A percentile compares a stretch with the other conserved stretches of the same genome.
Conservation (phyloP, 2,113 vertebrate genomes). For the Oceanites oceanicus region DNA sequence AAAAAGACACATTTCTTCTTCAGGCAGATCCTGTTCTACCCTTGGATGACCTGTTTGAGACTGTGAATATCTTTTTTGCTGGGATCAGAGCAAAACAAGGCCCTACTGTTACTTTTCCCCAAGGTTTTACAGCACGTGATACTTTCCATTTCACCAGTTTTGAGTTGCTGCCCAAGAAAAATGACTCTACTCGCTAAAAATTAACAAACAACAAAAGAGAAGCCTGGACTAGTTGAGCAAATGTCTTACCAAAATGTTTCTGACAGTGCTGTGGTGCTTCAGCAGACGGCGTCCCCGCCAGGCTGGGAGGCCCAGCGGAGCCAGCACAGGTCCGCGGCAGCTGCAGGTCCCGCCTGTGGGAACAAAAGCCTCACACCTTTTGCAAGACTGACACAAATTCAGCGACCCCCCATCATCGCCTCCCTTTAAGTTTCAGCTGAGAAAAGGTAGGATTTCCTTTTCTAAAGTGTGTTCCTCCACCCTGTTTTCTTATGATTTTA, state of each 20-base stretch:
- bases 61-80: neutral
- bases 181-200: neutral
- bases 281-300: neutral
- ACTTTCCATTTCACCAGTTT: neutral
- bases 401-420: neutral
- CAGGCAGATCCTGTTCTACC: neutral
- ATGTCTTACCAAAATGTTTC: neutral
- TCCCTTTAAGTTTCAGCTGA: neutral
- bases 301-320: neutral
- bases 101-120: neutral
- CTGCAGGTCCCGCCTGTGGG: neutral
- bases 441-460: neutral
- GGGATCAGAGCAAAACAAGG: neutral
- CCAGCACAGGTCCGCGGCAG: neutral
- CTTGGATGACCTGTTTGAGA: neutral
- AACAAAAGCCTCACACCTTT: neutral
- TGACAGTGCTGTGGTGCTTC: neutral
- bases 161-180: neutral
- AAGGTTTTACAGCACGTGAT: neutral
- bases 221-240: neutral
- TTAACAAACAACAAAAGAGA: neutral
- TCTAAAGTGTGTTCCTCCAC: neutral
- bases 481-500: neutral
- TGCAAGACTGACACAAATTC: neutral
- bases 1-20: neutral